Evolutionary conservation across 2,888 invertebrate species (phyloP), one percentile per base, ranked within the genome.

Genomic region (Drosophila helvetica): DNA sequence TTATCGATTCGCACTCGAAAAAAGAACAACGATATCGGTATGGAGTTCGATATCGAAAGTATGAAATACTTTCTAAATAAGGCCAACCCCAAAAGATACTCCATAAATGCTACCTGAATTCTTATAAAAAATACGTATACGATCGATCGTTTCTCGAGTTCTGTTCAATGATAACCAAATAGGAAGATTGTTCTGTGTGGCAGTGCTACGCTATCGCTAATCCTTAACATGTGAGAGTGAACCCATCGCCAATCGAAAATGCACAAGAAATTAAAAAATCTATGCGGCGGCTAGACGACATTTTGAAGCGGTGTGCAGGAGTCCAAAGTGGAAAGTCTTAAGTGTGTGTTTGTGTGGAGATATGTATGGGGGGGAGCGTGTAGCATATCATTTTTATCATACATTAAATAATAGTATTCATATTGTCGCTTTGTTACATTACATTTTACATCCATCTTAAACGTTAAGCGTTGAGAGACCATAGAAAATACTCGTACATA

Each of bases 371-470:
- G 33, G 43, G 27, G 27, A 8, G 8, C 48, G 59, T 45, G 66
- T 48, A 74, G 75, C 54, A 63, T 51, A 73, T 78, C 70, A 59
- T 68, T 86, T 64, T 59, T 85, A 87, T 87, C 61, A 72, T 88
- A 88, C 86, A 86, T 69, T 63, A 74, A 67, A 81, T 81, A 88
- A 45, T 59, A 46, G 18, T 46, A 70, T 74, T 83, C 80, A 88
- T 82, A 82, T 82, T 82, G 81, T 82, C 81, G 86, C 72, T 81
- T 87, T 87, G 86, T 84, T 84, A 89, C 87, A 80, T 86, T 81
- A 80, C 80, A 81, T 73, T 88, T 81, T 88, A 84, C 83, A 89
- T 69, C 71, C 51, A 82, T 64, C 83, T 77, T 89, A 82, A 57
- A 58, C 48, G 45, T 61, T 79, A 70, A 66, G 61, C 63, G 53